Evolutionary conservation across 2,797 vertebrate genomes (phyloP).

Genomic region (Trachurus trachurus): DNA sequence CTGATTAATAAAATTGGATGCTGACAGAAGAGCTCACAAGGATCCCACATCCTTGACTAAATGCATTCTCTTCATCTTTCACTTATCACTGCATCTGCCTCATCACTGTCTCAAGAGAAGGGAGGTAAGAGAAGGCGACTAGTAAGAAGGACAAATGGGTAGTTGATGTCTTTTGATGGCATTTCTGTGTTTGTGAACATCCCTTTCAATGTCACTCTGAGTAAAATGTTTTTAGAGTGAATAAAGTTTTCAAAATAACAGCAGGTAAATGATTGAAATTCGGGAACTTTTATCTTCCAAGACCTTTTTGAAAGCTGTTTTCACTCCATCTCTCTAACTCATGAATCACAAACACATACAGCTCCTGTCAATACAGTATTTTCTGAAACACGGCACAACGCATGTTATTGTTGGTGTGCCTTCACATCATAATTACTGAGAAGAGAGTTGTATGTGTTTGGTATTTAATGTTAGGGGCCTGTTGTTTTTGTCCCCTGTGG

Average conservation of each 20-base stretch:
- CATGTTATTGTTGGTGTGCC: conserved; percentile 22
- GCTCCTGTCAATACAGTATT: conserved; percentile 7
- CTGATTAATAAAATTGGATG: conserved; percentile 61
- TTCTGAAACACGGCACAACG: conserved; percentile 9
- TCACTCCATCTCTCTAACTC: neutral
- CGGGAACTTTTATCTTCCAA: conserved; percentile 1
- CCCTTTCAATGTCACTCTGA: neutral
- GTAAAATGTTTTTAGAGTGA: neutral
- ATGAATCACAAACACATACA: conserved; percentile 5
- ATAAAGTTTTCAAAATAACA: conserved; percentile 21
- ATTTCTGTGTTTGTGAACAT: neutral
- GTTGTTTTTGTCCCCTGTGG: conserved; percentile 67
- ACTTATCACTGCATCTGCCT: conserved; percentile 16
- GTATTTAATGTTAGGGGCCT: conserved; percentile 54
- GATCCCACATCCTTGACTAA: conserved; percentile 36
- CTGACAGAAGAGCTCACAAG: conserved; percentile 44
- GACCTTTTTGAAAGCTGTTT: neutral
- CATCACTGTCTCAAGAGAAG: conserved; percentile 46
- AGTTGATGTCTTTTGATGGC: conserved; percentile 34
- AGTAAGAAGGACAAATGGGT: conserved; percentile 26
- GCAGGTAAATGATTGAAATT: neutral
- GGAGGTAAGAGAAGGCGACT: conserved; percentile 23
- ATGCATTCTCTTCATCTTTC: conserved; percentile 39
- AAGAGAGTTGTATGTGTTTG: conserved; percentile 53
- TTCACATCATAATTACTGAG: conserved; percentile 51